Conservation (phyloP, 2,113 vertebrate genomes). For the Psammodynastes pulverulentus region DNA sequence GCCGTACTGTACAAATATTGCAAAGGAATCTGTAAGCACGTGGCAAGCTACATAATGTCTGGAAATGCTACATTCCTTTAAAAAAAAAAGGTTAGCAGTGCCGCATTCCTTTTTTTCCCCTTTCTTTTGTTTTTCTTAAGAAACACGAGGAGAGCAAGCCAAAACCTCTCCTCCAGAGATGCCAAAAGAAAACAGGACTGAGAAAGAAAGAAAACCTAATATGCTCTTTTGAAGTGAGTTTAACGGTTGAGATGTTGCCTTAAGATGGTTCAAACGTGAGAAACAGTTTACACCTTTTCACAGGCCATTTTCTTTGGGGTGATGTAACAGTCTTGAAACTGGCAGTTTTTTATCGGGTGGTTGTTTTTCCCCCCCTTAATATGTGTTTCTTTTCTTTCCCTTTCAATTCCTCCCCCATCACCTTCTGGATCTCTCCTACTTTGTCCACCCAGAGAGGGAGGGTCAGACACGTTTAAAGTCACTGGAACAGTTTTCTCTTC, state of each 20-base stretch:
- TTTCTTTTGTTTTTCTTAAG: neutral
- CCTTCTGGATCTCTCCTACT: neutral
- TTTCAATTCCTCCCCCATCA: neutral
- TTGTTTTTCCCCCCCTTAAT: neutral
- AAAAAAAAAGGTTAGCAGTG: conserved; percentile 41
- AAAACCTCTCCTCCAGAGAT: neutral
- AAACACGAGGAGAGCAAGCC: neutral
- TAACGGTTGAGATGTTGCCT: neutral
- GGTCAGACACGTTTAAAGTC: neutral
- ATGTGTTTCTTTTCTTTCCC: neutral
- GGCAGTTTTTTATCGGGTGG: neutral
- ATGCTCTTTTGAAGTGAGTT: neutral
- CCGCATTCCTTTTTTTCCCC: conserved; percentile 36
- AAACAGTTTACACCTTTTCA: neutral
- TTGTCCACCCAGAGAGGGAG: fast-evolving
- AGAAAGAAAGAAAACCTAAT: conserved; percentile 7
- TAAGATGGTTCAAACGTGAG: neutral
- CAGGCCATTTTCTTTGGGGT: neutral
- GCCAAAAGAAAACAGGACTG: neutral
- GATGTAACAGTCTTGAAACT: conserved; percentile 28
- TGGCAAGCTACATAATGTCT: conserved; percentile 63
- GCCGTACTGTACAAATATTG: conserved; percentile 40
- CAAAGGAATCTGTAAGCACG: conserved; percentile 45
- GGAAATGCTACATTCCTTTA: conserved; percentile 72
- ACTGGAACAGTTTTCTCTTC: neutral